A percentile compares a stretch with the other conserved stretches of the same genome.
phyloP scores from a whole-genome alignment of 92 coral and sea anemone genomes.

The Micromussa lordhowensis region DNA sequence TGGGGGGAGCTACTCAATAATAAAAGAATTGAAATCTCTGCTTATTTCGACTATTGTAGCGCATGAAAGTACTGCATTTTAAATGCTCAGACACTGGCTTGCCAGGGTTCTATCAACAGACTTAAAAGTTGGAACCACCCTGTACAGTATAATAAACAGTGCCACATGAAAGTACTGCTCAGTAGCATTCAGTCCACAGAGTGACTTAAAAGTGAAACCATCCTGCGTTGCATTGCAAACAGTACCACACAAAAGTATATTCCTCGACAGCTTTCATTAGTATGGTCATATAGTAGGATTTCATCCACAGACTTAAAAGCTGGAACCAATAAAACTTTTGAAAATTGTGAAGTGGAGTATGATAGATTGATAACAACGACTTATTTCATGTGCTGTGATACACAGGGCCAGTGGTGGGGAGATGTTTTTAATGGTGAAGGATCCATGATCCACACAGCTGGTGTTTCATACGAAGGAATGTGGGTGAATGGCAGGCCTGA shows the following conservation, averaged over 20 bases:
- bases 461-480: constrained; percentile 90
- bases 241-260: too few relatives aligned
- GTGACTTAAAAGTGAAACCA: too few relatives aligned
- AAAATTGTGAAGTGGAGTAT: neutral
- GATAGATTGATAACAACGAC: neutral
- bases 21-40: too few relatives aligned
- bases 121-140: too few relatives aligned
- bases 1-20: too few relatives aligned
- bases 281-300: neutral
- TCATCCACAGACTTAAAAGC: neutral
- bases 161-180: too few relatives aligned
- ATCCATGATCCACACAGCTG: constrained; percentile 88
- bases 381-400: neutral
- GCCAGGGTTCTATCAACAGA: too few relatives aligned
- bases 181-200: too few relatives aligned
- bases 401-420: constrained; percentile 99
- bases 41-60: neutral
- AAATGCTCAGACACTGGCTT: too few relatives aligned
- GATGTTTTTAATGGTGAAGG: constrained; percentile 94
- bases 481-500: constrained; percentile 97
- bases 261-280: neutral
- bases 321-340: neutral
- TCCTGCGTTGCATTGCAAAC: too few relatives aligned
- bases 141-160: too few relatives aligned
- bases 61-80: neutral